These are phyloP conservation scores for Momotus momota DNA, from an alignment of 2,797 vertebrate species.

Conservation along the genomic window DNA sequence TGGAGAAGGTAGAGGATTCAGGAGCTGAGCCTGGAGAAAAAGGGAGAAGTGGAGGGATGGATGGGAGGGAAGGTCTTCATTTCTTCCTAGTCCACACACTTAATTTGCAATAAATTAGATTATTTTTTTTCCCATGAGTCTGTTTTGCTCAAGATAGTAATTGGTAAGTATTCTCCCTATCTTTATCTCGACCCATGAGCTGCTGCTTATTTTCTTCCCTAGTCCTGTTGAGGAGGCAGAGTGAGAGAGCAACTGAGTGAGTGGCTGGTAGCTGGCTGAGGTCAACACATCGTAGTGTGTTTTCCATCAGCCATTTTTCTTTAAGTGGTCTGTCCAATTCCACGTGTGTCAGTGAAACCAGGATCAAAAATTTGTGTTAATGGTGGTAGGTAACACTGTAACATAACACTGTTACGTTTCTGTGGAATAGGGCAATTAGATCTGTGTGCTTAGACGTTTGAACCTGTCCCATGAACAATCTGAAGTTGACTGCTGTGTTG, in stretches of 20 bases:
- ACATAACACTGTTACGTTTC: background rate
- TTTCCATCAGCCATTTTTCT: background rate
- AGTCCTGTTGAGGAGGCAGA: background rate
- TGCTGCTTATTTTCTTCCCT: background rate
- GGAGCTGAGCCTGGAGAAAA: background rate
- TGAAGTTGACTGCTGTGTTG: background rate
- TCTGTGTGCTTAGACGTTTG: background rate
- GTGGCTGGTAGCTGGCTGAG: background rate
- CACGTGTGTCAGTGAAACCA: background rate
- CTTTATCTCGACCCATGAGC: background rate
- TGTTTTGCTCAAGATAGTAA: background rate
- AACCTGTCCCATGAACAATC: background rate
- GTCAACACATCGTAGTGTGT: background rate
- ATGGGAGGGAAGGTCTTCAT: rapidly evolving
- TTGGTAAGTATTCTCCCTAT: background rate
- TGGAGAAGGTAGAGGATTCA: background rate
- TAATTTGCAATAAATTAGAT: background rate
- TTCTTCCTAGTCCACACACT: background rate
- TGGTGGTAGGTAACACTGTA: background rate
- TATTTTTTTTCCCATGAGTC: background rate
- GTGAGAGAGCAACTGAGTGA: rapidly evolving
- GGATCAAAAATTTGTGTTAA: background rate
- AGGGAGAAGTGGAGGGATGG: background rate
- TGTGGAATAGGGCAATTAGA: background rate
- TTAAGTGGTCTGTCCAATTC: background rate